phyloP scores from a whole-genome alignment of 2,888 invertebrate genomes.

The Sialis lutaria region DNA sequence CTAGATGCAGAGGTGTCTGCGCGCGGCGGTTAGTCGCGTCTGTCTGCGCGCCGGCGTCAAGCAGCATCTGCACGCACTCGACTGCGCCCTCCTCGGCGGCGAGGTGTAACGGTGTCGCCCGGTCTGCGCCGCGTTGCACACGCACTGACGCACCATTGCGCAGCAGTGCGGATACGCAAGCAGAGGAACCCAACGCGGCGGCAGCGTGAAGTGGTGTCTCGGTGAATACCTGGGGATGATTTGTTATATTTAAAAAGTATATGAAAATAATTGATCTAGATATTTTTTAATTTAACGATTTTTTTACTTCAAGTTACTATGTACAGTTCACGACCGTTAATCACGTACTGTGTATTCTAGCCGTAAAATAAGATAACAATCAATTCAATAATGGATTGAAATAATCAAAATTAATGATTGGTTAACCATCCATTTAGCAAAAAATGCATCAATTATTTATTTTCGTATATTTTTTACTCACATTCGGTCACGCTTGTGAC shows the following conservation, averaged over 20 bases:
- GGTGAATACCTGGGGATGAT: slow-evolving; percentile 44
- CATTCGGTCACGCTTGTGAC: too few relatives aligned
- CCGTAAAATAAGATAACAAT: too few relatives aligned
- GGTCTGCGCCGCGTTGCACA: slow-evolving; percentile 49
- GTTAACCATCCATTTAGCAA: too few relatives aligned
- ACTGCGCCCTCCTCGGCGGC: slow-evolving; percentile 77
- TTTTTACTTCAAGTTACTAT: too few relatives aligned
- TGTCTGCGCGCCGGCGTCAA: slow-evolving; percentile 60
- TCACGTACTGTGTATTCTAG: too few relatives aligned
- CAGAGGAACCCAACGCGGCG: slow-evolving; percentile 50
- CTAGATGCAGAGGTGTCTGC: slow-evolving; percentile 73
- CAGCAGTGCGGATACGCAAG: slow-evolving; percentile 53
- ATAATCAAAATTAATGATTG: too few relatives aligned
- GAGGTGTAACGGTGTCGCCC: slow-evolving; percentile 68
- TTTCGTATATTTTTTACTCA: too few relatives aligned
- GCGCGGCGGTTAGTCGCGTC: slow-evolving; percentile 55
- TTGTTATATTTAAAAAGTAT: slow-evolving; percentile 1
- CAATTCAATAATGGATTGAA: too few relatives aligned
- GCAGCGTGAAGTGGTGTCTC: slow-evolving; percentile 76
- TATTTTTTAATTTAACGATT: too few relatives aligned
- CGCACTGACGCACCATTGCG: slow-evolving; percentile 64
- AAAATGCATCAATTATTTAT: too few relatives aligned
- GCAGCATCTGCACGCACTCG: slow-evolving; percentile 52
- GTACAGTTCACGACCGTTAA: too few relatives aligned
- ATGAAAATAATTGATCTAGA: too few relatives aligned